A percentile compares a stretch with the other conserved stretches of the same genome.
Conservation (phyloP, 2,113 vertebrate genomes). For the Oncorhynchus nerka region DNA sequence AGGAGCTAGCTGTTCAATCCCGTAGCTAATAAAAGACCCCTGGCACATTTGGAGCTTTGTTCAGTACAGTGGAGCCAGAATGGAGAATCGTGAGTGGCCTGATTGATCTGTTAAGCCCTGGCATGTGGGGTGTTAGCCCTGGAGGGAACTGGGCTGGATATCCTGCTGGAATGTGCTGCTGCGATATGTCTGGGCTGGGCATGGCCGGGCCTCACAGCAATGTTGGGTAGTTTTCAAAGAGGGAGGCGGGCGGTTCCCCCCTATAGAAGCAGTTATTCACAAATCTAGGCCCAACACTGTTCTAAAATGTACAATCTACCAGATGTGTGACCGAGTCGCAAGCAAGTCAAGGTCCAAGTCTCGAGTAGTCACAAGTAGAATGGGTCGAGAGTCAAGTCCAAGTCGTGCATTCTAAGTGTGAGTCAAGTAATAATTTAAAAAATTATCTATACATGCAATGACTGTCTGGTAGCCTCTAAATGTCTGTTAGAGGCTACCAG, state of each 20-base stretch:
- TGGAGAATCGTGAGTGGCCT: conserved; percentile 48
- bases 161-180: conserved; percentile 36
- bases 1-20: conserved; percentile 40
- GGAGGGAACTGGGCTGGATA: conserved; percentile 26
- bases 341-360: no score
- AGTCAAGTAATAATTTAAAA: no score
- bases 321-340: no score
- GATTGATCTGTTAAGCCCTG: conserved; percentile 55
- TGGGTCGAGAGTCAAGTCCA: no score
- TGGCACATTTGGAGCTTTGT: conserved; percentile 44
- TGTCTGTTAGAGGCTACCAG: no score
- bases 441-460: no score
- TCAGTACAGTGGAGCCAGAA: conserved; percentile 39
- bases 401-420: no score
- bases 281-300: background rate
- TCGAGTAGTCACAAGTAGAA: no score
- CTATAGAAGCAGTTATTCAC: background rate
- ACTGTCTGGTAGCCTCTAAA: no score
- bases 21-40: conserved; percentile 42
- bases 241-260: conserved; percentile 4
- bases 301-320: no score
- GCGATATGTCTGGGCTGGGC: background rate
- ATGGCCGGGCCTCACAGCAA: background rate
- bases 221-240: conserved; percentile 17
- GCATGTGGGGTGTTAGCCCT: conserved; percentile 41